phyloP scores from a whole-genome alignment of 2,797 vertebrate species.

The Urocyon cinereoargenteus region DNA sequence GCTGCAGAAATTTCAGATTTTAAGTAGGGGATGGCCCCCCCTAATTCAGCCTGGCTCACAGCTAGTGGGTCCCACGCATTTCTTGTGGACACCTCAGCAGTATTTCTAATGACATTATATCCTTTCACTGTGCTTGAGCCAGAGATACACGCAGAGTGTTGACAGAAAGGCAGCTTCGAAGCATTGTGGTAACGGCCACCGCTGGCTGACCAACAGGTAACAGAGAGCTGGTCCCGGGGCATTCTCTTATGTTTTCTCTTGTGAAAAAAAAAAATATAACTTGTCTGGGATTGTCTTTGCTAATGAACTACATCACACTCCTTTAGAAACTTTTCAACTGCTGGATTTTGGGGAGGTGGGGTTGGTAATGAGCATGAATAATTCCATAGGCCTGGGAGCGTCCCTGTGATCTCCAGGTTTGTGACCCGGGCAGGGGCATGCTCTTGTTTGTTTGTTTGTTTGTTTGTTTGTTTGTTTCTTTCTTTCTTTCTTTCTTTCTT shows the following conservation, averaged over 20 bases:
- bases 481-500: too few relatives aligned
- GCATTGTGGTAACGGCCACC: accelerated
- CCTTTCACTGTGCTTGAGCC: not conserved
- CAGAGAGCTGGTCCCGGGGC: not conserved
- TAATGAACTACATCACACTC: not conserved
- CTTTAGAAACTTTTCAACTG: not conserved
- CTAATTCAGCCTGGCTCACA: not conserved
- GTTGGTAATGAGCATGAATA: not conserved
- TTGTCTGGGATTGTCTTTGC: not conserved
- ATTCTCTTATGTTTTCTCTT: not conserved
- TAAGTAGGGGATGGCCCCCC: not conserved
- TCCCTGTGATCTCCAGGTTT: too few relatives aligned
- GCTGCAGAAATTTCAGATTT: not conserved
- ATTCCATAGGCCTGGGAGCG: not conserved
- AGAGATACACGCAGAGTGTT: not conserved
- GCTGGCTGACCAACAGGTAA: too few relatives aligned
- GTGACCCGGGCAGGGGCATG: not conserved
- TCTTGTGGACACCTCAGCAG: accelerated
- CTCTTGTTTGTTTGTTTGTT: accelerated
- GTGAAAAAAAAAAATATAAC: not conserved
- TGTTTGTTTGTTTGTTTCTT: too few relatives aligned
- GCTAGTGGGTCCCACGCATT: accelerated
- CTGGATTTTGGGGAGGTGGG: not conserved
- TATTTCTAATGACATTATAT: not conserved
- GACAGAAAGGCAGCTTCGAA: not conserved